phyloP scores from a whole-genome alignment of 2,797 vertebrate genomes.

The Peromyscus eremicus region DNA sequence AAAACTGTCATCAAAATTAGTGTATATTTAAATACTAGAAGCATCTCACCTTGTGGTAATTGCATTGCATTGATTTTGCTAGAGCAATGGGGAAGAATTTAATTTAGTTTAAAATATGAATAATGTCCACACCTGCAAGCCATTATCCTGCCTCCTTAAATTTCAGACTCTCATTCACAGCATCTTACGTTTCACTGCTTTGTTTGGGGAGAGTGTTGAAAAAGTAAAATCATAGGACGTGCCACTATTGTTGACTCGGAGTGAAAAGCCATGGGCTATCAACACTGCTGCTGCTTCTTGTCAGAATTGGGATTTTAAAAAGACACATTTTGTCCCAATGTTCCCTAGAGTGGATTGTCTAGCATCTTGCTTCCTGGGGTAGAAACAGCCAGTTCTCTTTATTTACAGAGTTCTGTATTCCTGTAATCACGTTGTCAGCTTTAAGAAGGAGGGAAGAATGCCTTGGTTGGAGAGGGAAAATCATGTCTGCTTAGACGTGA shows the following conservation, averaged over 20 bases:
- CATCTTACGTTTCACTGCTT: constrained; percentile 83
- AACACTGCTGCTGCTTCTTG: constrained; percentile 82
- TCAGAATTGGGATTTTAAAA: constrained; percentile 80
- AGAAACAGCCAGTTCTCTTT: constrained; percentile 13
- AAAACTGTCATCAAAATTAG: constrained; percentile 75
- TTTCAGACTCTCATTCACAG: constrained; percentile 83
- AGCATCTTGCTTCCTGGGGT: constrained; percentile 29
- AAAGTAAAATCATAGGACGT: constrained; percentile 83
- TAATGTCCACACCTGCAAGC: constrained; percentile 83
- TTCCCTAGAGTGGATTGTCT: constrained; percentile 71
- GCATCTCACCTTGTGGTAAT: constrained; percentile 71
- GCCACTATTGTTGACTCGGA: constrained; percentile 84
- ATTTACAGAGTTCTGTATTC: constrained; percentile 35
- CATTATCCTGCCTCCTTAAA: constrained; percentile 83
- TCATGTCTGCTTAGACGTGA: constrained; percentile 51
- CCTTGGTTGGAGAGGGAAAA: constrained; percentile 49
- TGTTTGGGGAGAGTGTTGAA: constrained; percentile 84
- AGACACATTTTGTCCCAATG: constrained; percentile 73
- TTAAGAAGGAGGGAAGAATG: constrained; percentile 65
- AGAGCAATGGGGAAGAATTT: constrained; percentile 74
- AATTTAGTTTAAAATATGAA: constrained; percentile 82
- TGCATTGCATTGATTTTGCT: constrained; percentile 74
- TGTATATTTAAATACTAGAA: constrained; percentile 75
- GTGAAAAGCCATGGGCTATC: constrained; percentile 86
- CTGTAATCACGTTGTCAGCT: constrained; percentile 68